Evolutionary conservation across 2,888 invertebrate species (phyloP), one percentile per base, ranked within the genome.

Genomic region (Aleiodes testaceus): DNA sequence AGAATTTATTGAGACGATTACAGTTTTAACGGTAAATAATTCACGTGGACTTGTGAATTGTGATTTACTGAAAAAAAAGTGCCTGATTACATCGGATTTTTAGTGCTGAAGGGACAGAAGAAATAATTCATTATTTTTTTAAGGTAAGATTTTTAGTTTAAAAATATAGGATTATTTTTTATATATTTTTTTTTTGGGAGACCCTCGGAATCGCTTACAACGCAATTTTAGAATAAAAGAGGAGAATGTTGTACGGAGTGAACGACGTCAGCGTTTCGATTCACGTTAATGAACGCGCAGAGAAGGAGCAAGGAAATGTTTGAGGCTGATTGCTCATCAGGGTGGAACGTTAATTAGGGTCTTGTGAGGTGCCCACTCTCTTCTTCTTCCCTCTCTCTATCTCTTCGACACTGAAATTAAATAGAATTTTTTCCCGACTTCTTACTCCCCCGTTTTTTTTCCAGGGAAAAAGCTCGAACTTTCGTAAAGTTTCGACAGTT

Each of bases 11-110:
- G 5, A 20, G 1, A 11, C 12, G 11, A 3, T n/a, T n/a, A n/a
- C n/a, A 26, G 26, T 26, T 26, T 26, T 26, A 4, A 5, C 3
- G 5, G 26, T 2, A 36, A 11, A 36, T 36, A 36, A 36, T 36
- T 66, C 72, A 50, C 72, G 74, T 66, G 69, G 66, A 18, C 70
- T 69, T 68, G 72, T 74, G 69, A 67, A 66, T 42, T 72, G 67
- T 67, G 67, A 66, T 61, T 12, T 20, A 36, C 50, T 12, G 18
- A 36, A 12, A 44, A 44, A 44, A 44, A 14, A 52, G 53, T 53
- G 53, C 4, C n/a, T 30, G 30, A 5, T 26, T 3, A 53, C 30
- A 26, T 12, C 53, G 53, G 53, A 53, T 53, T 53, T 53, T 26
- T 11, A 30, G 5, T 30, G 14, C n/a, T 20, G 22, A 4, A 53